Conservation (phyloP, 35 echinoderm and acorn worm genomes). For the Hemicentrotus pulcherrimus region DNA sequence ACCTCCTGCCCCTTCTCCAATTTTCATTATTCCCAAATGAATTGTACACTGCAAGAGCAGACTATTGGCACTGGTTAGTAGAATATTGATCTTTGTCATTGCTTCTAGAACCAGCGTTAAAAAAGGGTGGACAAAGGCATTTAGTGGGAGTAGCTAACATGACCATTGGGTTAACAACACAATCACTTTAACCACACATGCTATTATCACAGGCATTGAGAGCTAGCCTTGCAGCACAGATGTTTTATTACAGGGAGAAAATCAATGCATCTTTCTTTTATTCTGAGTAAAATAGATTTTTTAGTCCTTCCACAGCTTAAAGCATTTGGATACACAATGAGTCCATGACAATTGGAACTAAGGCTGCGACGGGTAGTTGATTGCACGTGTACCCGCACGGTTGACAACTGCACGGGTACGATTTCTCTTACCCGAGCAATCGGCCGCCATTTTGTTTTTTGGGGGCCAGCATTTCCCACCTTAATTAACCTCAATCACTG, state of each 20-base stretch:
- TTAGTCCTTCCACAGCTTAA: neutral
- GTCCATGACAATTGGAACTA: no score
- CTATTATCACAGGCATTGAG: neutral
- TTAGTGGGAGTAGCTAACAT: neutral
- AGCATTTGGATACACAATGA: neutral
- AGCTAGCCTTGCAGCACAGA: neutral
- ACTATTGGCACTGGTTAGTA: neutral
- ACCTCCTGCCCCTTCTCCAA: no score
- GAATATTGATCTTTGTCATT: neutral
- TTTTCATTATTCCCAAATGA: no score
- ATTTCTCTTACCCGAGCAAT: no score
- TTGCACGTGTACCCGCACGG: no score
- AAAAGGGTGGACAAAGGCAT: neutral
- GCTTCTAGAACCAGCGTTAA: neutral
- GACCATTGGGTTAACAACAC: neutral
- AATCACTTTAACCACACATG: slow-evolving; percentile 11
- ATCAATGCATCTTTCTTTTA: neutral
- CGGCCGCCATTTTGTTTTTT: no score
- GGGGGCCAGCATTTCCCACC: no score
- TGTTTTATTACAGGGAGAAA: neutral
- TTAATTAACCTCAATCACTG: no score
- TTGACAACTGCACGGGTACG: no score
- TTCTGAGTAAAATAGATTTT: neutral
- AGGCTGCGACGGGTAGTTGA: no score
- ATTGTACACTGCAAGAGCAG: neutral